Evolutionary conservation across 2,113 vertebrate species (phyloP).

Genomic region (Empidonax alnorum): DNA sequence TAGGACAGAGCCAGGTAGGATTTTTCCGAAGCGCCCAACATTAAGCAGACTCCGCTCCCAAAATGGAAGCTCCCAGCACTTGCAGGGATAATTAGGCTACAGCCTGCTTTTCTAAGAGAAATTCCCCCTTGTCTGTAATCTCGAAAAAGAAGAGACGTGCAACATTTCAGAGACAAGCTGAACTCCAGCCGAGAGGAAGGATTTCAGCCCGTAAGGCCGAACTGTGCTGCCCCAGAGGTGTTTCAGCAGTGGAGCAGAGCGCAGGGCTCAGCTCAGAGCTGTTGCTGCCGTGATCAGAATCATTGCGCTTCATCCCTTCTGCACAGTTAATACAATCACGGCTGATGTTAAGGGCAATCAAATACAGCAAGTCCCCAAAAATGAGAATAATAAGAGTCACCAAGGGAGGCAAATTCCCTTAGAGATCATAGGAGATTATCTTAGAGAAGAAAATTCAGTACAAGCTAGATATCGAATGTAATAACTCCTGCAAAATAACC

Average conservation of each 20-base stretch:
- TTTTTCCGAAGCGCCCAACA: background rate
- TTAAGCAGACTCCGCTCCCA: background rate
- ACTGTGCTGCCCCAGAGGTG: background rate
- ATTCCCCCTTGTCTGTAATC: background rate
- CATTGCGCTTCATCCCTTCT: background rate
- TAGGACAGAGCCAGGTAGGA: background rate
- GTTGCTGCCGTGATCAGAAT: background rate
- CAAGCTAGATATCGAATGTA: background rate
- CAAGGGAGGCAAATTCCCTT: constrained; percentile 28
- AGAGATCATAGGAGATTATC: constrained; percentile 29
- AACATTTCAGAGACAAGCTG: background rate
- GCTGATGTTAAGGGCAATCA: constrained; percentile 23
- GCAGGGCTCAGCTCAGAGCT: background rate
- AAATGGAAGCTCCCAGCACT: background rate
- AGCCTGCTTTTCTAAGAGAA: background rate
- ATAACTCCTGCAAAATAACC: constrained; percentile 18
- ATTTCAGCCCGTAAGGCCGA: background rate
- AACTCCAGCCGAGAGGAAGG: background rate
- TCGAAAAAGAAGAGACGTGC: background rate
- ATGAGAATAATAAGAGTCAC: constrained; percentile 17
- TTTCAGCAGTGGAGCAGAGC: background rate
- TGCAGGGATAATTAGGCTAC: background rate
- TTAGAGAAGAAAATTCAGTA: constrained; percentile 5
- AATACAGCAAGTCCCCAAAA: constrained; percentile 17
- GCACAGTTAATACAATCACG: background rate